Evolutionary conservation across 1,140 invertebrate species (phyloP).

Genomic region (Penaeus vannamei): DNA sequence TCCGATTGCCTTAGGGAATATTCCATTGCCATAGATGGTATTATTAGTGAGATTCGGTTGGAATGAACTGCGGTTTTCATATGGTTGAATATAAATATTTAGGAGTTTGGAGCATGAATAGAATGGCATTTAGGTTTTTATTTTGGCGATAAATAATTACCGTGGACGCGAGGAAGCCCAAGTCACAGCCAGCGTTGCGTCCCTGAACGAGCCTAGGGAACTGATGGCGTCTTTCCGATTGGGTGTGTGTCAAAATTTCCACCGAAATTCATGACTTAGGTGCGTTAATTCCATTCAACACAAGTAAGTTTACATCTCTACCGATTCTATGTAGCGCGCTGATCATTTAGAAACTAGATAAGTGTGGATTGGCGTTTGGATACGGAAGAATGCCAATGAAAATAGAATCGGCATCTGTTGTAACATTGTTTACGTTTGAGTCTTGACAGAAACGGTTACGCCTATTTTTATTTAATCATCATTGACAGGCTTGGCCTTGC

Average conservation of each 20-base stretch:
- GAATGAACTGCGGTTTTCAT: not conserved
- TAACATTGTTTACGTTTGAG: slow-evolving; percentile 50
- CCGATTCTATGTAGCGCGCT: not conserved
- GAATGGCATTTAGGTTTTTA: not conserved
- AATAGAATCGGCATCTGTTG: slow-evolving; percentile 41
- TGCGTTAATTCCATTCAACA: slow-evolving; percentile 49
- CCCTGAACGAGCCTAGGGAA: slow-evolving; percentile 42
- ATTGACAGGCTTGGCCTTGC: not conserved
- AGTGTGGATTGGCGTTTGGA: not conserved
- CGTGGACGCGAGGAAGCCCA: slow-evolving; percentile 28
- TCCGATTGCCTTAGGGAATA: not conserved
- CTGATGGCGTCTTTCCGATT: slow-evolving; percentile 62
- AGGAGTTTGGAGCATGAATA: not conserved
- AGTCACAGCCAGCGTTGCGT: slow-evolving; percentile 32
- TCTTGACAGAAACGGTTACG: slow-evolving; percentile 36
- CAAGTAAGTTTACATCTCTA: slow-evolving; percentile 33
- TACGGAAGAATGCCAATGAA: not conserved
- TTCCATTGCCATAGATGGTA: not conserved
- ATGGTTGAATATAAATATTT: not conserved
- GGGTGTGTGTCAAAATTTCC: slow-evolving; percentile 59
- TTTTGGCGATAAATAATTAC: not conserved
- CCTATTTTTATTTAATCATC: slow-evolving; percentile 43
- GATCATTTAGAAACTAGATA: not conserved
- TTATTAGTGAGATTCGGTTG: not conserved
- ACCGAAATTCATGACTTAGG: slow-evolving; percentile 63